Conservation (phyloP, 37 sponge, comb jelly and placozoan genomes). For the Theonella swinhoei region DNA sequence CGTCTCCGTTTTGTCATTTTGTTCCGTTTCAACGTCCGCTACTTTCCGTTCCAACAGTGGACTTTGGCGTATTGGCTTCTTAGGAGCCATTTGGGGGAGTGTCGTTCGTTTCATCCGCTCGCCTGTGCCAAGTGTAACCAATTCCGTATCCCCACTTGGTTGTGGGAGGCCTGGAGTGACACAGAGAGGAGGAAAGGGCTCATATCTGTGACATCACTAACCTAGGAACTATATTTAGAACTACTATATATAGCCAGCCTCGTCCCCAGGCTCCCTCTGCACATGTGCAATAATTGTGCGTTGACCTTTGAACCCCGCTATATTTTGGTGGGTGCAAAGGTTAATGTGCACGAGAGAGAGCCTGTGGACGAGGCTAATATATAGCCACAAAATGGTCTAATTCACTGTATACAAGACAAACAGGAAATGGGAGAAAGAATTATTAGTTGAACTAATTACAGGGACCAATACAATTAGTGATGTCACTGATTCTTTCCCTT, state of each 20-base stretch:
- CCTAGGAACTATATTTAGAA: neutral
- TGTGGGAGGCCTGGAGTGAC: neutral
- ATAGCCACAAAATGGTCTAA: neutral
- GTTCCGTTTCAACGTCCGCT: neutral
- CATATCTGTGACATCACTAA: neutral
- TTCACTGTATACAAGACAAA: neutral
- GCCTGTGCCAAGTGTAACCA: conserved; percentile 38
- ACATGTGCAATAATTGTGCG: too few species aligned
- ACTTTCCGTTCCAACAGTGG: neutral
- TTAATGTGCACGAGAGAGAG: neutral
- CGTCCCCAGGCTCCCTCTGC: too few species aligned
- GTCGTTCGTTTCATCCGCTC: conserved; percentile 13
- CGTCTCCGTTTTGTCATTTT: neutral
- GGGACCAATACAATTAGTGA: neutral
- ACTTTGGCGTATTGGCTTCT: conserved; percentile 14
- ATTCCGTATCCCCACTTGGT: neutral
- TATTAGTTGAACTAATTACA: neutral
- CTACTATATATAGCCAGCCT: too few species aligned
- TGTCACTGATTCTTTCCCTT: neutral
- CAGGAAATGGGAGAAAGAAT: too few species aligned
- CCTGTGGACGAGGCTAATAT: neutral
- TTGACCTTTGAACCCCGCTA: too few species aligned
- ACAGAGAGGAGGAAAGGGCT: neutral
- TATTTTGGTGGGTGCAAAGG: too few species aligned
- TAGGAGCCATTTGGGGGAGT: conserved; percentile 7